Evolutionary conservation across 1,140 invertebrate genomes (phyloP).

Genomic region (Atopsyche davidsoni): DNA sequence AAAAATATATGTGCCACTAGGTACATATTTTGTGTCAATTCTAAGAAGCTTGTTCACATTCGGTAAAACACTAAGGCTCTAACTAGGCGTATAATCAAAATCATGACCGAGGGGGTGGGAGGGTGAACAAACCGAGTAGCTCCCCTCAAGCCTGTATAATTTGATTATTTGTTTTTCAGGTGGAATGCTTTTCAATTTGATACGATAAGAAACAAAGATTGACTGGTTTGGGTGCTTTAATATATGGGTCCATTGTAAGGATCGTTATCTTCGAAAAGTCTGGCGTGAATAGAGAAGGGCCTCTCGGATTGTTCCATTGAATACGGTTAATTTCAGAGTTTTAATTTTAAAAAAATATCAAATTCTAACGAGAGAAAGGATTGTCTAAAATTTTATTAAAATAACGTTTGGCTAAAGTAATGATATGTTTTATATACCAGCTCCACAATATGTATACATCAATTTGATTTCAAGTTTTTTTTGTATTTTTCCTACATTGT

Average conservation of each 20-base stretch:
- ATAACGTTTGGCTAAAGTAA: too few species aligned
- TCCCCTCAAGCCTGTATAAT: conserved; percentile 4
- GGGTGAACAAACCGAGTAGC: too few species aligned
- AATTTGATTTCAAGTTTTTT: too few species aligned
- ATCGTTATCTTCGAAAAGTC: not conserved
- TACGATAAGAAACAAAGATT: not conserved
- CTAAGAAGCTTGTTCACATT: conserved; percentile 11
- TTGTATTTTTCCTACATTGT: too few species aligned
- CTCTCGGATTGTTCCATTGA: not conserved
- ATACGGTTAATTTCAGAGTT: not conserved
- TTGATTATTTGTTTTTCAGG: conserved; percentile 21
- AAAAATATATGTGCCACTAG: too few species aligned
- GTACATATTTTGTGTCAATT: conserved; percentile 12
- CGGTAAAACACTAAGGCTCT: conserved; percentile 17
- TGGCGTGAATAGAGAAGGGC: not conserved
- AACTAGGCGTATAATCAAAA: conserved; percentile 24
- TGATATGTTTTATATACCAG: too few species aligned
- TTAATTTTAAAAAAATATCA: too few species aligned
- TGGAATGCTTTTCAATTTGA: conserved; percentile 14
- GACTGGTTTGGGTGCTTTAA: not conserved
- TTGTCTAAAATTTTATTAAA: too few species aligned
- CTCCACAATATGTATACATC: too few species aligned
- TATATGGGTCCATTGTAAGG: conserved; percentile 1
- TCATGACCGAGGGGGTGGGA: conserved; percentile 14
- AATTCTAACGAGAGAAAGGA: too few species aligned